A percentile compares a stretch with the other conserved stretches of the same genome.
Evolutionary conservation across 2,113 vertebrate genomes (phyloP).

Genomic region (Hystrix cristata): DNA sequence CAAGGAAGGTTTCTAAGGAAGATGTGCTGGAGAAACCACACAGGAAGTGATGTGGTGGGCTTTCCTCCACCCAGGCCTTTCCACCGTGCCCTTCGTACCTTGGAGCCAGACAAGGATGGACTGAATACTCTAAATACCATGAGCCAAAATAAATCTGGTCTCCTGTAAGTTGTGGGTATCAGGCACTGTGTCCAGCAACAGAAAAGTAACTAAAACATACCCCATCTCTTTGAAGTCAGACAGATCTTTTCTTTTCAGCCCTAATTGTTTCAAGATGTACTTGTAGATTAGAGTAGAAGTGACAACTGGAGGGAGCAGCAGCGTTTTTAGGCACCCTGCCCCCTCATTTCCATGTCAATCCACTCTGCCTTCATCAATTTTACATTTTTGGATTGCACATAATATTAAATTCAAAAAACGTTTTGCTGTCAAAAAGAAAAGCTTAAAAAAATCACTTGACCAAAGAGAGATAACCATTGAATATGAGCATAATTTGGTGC

Average conservation of each 20-base stretch:
- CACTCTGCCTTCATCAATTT: neutral
- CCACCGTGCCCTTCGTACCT: neutral
- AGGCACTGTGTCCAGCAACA: neutral
- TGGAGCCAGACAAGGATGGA: neutral
- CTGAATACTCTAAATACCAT: neutral
- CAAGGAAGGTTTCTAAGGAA: neutral
- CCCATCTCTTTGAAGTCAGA: neutral
- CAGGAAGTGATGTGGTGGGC: neutral
- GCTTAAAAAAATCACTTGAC: neutral
- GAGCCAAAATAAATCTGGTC: neutral
- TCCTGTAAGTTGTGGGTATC: neutral
- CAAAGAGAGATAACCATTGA: neutral
- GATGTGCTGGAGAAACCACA: neutral
- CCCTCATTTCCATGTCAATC: neutral
- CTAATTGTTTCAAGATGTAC: neutral
- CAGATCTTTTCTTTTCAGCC: neutral
- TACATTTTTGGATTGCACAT: slow-evolving; percentile 17
- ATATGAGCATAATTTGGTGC: neutral
- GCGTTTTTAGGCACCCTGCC: neutral
- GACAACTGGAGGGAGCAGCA: neutral
- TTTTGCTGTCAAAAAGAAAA: slow-evolving; percentile 9
- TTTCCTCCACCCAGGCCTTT: neutral
- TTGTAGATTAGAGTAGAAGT: neutral
- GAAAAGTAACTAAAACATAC: neutral
- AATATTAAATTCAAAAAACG: neutral